Base-by-base conservation (phyloP, 1,140 invertebrate species). In the Hylaeus volcanicus region DNA sequence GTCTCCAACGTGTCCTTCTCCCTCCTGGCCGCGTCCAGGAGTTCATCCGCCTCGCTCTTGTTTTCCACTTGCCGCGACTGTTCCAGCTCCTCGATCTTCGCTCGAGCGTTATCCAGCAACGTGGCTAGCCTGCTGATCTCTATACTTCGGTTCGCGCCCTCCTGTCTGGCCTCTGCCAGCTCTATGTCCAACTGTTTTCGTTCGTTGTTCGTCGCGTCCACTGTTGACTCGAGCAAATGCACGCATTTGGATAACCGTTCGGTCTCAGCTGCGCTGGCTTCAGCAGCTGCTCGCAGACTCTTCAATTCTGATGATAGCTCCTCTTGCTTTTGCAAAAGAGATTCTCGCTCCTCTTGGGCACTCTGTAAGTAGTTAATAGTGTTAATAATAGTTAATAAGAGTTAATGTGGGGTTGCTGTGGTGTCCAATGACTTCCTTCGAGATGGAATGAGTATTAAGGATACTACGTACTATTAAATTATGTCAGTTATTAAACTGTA, bases 341-440 rank as follows among this genome's bases (percentile, higher is more conserved):
- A 92, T 82, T 97, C 96, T 15, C 96, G 94, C 89, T 97, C 97
- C 80, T 97, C 96, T 93, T 98, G 97, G 11, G 96, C 96, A 83
- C 95, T 95, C 95, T 96, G 82, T 15, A 91, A 90, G 56, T 9
- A 15, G 11, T 41, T 39, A 41, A 81, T 39, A 15, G 37, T 55
- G 61, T 79, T 8, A 79, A 12, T 43, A 37, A 63, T 41, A 60
- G 26, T 26, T 26, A 79, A 12, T 43, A 37, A 63, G 37, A 60
- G 26, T 26, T 26, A 26, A 26, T 26, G 26, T 26, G 26, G 26
- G 0, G 9, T 51, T 14, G 5, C 1, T 15, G 48, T n/a, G 39
- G 43, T 26, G 12, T 4, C 41, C 8, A 1, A 48, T 45, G 6
- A 26, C 26, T 26, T 26, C 26, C 26, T 26, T 26, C 26, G 26